Conservation (phyloP, 2,797 vertebrate genomes). For the Heliangelus exortis region DNA sequence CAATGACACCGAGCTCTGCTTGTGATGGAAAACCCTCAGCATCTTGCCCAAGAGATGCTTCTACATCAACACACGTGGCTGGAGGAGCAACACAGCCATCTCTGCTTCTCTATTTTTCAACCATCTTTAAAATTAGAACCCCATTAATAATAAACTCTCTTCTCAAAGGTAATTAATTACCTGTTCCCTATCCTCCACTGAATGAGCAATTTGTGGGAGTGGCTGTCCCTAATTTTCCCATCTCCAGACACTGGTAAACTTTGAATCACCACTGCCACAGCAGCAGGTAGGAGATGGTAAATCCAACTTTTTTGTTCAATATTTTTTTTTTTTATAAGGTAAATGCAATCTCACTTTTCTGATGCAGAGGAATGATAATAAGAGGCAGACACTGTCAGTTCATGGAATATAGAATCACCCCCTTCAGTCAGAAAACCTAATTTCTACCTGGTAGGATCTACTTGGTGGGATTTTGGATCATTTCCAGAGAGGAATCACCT, state of each 20-base stretch:
- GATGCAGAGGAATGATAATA: neutral
- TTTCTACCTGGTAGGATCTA: neutral
- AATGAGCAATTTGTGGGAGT: neutral
- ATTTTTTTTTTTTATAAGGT: neutral
- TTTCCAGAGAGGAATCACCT: neutral
- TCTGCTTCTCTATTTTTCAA: neutral
- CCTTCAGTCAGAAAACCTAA: neutral
- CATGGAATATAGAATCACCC: neutral
- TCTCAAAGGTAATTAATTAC: neutral
- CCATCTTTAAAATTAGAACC: neutral
- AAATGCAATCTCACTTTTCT: neutral
- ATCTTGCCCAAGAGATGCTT: neutral
- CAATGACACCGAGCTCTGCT: neutral
- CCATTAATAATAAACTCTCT: neutral
- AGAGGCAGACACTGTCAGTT: neutral
- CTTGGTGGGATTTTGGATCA: neutral
- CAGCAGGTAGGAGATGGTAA: neutral
- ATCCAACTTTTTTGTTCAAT: neutral
- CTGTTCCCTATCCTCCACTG: fast-evolving
- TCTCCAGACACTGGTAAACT: neutral
- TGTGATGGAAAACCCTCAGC: neutral
- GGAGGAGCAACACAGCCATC: neutral
- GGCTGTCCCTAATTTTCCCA: neutral
- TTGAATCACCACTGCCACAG: neutral
- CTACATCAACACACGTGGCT: neutral